Conservation (phyloP, 1,140 invertebrate genomes). For the Acromyrmex heyeri region DNA sequence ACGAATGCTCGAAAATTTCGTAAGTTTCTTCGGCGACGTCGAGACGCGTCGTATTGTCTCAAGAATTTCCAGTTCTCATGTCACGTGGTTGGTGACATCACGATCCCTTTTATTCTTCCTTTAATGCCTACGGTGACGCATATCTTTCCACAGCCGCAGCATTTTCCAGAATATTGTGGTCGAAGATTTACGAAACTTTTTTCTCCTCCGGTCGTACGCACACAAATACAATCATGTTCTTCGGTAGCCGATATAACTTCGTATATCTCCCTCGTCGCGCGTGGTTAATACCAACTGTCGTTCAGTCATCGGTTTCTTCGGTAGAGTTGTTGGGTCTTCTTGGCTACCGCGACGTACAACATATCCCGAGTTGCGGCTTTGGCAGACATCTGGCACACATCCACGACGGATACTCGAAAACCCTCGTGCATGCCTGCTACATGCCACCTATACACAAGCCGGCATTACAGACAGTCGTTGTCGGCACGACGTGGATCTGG, state of each 20-base stretch:
- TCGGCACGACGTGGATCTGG: constrained; percentile 47
- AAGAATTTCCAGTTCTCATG: constrained; percentile 59
- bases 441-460: constrained; percentile 54
- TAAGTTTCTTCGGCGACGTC: constrained; percentile 60
- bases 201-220: neutral
- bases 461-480: constrained; percentile 44
- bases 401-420: constrained; percentile 75
- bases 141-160: constrained; percentile 26
- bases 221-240: neutral
- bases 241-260: neutral
- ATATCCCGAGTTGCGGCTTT: constrained; percentile 70
- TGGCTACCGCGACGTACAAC: constrained; percentile 63
- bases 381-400: constrained; percentile 77
- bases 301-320: constrained; percentile 72
- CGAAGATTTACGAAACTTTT: constrained; percentile 53
- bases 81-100: constrained; percentile 58
- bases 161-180: constrained; percentile 40
- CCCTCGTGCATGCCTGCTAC: constrained; percentile 52
- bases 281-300: constrained; percentile 73
- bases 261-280: constrained; percentile 40
- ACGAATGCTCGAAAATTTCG: constrained; percentile 34
- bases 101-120: constrained; percentile 50
- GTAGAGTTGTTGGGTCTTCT: constrained; percentile 56
- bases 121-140: constrained; percentile 57
- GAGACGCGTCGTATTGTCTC: constrained; percentile 57